Conservation (phyloP, 2,888 invertebrate species). For the Gymnosoma rotundatum region DNA sequence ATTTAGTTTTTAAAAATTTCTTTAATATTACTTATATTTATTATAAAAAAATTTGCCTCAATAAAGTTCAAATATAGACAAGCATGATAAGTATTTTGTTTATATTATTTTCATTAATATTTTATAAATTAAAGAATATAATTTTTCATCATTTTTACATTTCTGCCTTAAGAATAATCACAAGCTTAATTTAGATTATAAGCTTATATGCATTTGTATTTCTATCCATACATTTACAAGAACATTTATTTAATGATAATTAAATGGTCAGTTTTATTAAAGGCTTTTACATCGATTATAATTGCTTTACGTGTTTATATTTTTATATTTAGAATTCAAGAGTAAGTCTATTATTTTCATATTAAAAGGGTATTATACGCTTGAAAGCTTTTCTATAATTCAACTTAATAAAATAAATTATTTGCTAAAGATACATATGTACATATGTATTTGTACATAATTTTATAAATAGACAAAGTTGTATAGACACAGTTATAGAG, state of each 20-base stretch:
- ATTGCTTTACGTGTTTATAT: neutral
- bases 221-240: neutral
- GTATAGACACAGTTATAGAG: neutral
- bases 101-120: no score
- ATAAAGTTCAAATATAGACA: no score
- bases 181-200: neutral
- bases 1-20: no score
- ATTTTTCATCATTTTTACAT: no score
- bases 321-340: neutral
- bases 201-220: no score
- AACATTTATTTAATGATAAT: slow-evolving; percentile 44
- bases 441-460: neutral
- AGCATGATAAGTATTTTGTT: no score
- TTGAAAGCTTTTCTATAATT: slow-evolving; percentile 53
- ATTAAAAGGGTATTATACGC: slow-evolving; percentile 57
- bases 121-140: no score
- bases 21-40: no score
- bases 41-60: no score
- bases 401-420: slow-evolving; percentile 56
- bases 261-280: slow-evolving; percentile 30
- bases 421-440: slow-evolving; percentile 1
- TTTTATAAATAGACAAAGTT: neutral
- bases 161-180: neutral
- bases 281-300: slow-evolving; percentile 30
- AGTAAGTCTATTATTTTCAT: slow-evolving; percentile 44